These are phyloP conservation scores for Phalacrocorax aristotelis DNA, from an alignment of 2,113 vertebrate species.

Conservation along the genomic window DNA sequence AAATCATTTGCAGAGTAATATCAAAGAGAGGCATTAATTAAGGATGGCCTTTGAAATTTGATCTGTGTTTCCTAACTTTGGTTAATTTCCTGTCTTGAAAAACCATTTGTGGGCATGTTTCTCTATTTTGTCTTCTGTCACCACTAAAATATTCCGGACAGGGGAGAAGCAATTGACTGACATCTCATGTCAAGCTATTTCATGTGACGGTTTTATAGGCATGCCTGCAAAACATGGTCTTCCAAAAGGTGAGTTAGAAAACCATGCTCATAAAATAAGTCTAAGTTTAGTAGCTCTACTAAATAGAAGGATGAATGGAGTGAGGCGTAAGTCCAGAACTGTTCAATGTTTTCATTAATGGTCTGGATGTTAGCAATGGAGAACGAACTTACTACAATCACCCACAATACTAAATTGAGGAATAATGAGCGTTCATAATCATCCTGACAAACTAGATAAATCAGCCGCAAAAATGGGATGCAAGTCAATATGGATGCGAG, in stretches of 20 bases:
- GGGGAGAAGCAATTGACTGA: not conserved
- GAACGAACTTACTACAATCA: not conserved
- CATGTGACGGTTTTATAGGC: not conserved
- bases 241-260: not conserved
- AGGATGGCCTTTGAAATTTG: not conserved
- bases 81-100: not conserved
- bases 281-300: not conserved
- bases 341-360: not conserved
- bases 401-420: not conserved
- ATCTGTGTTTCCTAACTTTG: not conserved
- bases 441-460: not conserved
- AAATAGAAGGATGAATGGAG: not conserved
- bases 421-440: not conserved
- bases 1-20: not conserved
- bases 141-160: not conserved
- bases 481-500: not conserved
- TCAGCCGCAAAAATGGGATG: not conserved
- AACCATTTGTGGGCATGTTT: not conserved
- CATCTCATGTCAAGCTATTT: not conserved
- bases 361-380: not conserved
- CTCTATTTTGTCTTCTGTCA: not conserved
- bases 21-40: not conserved
- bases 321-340: not conserved
- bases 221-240: not conserved
- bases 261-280: not conserved